These are phyloP conservation scores for Tursiops truncatus DNA, from an alignment of 2,113 vertebrate genomes.

Conservation along the genomic window DNA sequence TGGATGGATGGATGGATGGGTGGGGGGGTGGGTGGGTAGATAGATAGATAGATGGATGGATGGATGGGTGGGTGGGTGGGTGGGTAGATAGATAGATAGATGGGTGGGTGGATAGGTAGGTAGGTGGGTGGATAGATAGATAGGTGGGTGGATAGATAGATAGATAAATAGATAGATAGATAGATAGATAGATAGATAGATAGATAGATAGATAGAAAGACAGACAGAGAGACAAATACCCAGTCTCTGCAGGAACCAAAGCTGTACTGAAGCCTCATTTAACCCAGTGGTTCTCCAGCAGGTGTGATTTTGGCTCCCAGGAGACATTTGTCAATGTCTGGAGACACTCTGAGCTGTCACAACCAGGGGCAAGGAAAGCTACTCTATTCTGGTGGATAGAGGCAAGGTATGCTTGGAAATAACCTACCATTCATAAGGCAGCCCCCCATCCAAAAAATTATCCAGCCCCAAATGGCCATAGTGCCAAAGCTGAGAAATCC, in stretches of 20 bases:
- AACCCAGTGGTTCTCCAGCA: neutral
- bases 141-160: too few species aligned
- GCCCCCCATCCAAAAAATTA: neutral
- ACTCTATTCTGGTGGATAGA: neutral
- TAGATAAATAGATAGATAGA: neutral
- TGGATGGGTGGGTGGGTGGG: too few species aligned
- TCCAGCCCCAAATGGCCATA: neutral
- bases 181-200: neutral
- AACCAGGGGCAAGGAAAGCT: neutral
- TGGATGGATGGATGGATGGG: neutral
- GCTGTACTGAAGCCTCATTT: neutral
- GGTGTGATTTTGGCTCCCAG: neutral
- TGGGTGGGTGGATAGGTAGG: neutral
- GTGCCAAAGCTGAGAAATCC: neutral
- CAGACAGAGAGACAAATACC: neutral
- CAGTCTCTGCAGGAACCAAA: neutral
- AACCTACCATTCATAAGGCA: rapidly evolving
- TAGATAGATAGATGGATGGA: rapidly evolving
- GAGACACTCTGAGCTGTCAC: neutral
- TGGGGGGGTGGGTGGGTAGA: too few species aligned
- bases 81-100: rapidly evolving
- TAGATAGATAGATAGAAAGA: neutral
- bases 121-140: neutral
- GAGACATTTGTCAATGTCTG: neutral
- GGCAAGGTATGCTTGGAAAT: neutral